These are phyloP conservation scores for Zygogramma bicolorata DNA, from an alignment of 2,888 invertebrate genomes.

Conservation along the genomic window DNA sequence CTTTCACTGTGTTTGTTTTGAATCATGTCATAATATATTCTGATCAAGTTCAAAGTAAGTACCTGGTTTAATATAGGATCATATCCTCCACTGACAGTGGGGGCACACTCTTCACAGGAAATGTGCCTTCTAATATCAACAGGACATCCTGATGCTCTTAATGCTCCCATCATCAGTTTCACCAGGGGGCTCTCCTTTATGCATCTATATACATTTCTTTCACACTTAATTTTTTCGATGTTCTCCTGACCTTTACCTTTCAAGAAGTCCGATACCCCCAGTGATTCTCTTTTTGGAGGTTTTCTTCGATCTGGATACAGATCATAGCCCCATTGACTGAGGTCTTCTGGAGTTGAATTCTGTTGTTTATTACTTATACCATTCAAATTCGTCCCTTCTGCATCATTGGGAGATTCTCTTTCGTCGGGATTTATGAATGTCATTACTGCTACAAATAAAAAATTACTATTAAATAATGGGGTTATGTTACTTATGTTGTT, in stretches of 20 bases:
- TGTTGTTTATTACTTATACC: background rate
- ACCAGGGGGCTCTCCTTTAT: slow-evolving; percentile 83
- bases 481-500: too few species aligned
- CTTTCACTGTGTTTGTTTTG: too few species aligned
- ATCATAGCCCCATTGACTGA: slow-evolving; percentile 78
- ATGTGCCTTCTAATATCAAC: slow-evolving; percentile 89
- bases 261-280: slow-evolving; percentile 30
- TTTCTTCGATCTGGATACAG: slow-evolving; percentile 86
- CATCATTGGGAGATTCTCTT: background rate
- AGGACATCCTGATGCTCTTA: slow-evolving; percentile 84
- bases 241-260: slow-evolving; percentile 76
- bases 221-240: slow-evolving; percentile 82
- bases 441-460: too few species aligned
- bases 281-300: slow-evolving; percentile 73
- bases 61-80: slow-evolving; percentile 86
- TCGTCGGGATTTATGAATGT: background rate
- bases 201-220: slow-evolving; percentile 82
- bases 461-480: too few species aligned
- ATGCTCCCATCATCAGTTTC: slow-evolving; percentile 86
- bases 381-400: background rate
- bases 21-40: too few species aligned
- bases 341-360: background rate
- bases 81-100: slow-evolving; percentile 89
- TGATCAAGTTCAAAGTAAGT: background rate
- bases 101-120: slow-evolving; percentile 91